Base-by-base conservation (phyloP, 2,113 vertebrate genomes). In the Bothrops jararaca region DNA sequence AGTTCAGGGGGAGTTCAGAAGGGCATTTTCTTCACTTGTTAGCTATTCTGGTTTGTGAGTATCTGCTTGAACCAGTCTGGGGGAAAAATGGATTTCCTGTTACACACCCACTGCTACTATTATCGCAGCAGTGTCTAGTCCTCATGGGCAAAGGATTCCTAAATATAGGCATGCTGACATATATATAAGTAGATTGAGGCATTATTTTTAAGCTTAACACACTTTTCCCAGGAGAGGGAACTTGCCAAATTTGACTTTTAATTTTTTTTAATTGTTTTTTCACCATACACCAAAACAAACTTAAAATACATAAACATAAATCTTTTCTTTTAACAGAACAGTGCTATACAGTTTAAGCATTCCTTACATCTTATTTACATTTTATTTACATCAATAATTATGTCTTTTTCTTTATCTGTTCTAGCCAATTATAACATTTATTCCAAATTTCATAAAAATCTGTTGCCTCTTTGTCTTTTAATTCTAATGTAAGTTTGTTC, bases 31-130 rank as follows among this genome's bases (percentile, higher is more conserved):
- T 92, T 95, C 92, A 95, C 93, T 92, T 94, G 94, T 96, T 95
- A 95, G 95, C 96, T 96, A 96, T 93, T 96, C 89, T 92, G 50
- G 92, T 95, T 96, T 97, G 96, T 96, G 96, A 97, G 95, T 89
- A 92, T 58, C 92, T 94, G 94, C 92, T 24, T 94, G 88, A 88
- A 89, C 89, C 95, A 95, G 96, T 96, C 94, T 88, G 92, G 93
- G 69, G 89, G 92, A 11, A 86, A 86, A 64, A 88, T 90, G 74
- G 57, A 4, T 93, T 97, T 96, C 96, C 96, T 96, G 95, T 94
- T 96, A 94, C 95, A 96, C 95, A 95, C 94, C 95, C 95, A 97
- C 80, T 92, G 93, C 89, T 95, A 91, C 93, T 95, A 93, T 92
- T 95, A 90, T 92, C 91, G 92, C 56, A 2, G 74, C 85, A 90